Conservation (phyloP, 2,888 invertebrate species). For the Metacarcinus magister region DNA sequence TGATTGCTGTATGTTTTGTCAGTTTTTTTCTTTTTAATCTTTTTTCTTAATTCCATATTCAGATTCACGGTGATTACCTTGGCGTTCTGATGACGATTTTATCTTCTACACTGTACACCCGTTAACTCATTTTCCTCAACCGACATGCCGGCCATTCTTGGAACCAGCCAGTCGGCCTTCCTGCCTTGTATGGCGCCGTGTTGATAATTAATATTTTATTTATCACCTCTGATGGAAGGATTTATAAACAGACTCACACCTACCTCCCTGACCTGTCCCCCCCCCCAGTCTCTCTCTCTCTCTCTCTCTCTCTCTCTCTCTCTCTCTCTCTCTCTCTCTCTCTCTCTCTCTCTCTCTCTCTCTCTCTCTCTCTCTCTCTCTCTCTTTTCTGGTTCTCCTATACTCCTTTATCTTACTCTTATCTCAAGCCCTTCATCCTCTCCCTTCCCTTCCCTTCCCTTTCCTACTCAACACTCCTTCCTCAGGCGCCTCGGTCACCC, state of each 20-base stretch:
- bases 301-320: background rate
- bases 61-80: background rate
- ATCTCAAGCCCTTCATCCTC: too few relatives aligned
- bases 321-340: background rate
- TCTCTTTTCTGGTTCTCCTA: too few relatives aligned
- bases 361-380: too few relatives aligned
- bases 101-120: background rate
- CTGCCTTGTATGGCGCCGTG: constrained; percentile 35
- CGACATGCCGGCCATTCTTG: background rate
- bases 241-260: constrained; percentile 59
- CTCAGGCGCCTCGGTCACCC: background rate
- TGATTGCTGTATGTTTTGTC: background rate
- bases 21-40: background rate
- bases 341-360: too few relatives aligned
- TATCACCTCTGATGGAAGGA: constrained; percentile 57
- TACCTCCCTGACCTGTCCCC: background rate
- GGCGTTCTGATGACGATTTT: background rate
- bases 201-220: constrained; percentile 64
- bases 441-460: background rate
- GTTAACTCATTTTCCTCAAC: background rate
- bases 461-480: background rate
- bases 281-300: background rate
- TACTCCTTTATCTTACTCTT: too few relatives aligned
- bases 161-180: background rate
- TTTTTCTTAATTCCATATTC: background rate